Evolutionary conservation across 2,113 vertebrate species (phyloP).

Genomic region (Athene noctua): DNA sequence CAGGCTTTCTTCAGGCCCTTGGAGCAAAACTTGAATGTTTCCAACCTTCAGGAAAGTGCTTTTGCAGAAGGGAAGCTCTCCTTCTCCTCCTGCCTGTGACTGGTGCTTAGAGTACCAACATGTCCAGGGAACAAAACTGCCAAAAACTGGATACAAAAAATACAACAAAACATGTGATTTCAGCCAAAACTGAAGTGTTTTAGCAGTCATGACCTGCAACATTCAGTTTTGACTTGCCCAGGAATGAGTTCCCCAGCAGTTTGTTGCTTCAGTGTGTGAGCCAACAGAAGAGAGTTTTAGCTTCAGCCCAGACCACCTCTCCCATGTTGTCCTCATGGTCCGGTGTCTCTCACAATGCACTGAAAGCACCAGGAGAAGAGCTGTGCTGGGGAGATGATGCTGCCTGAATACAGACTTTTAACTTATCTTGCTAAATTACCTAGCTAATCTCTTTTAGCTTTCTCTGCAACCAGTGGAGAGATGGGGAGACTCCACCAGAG

Average conservation of each 20-base stretch:
- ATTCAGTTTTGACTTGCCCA: not conserved
- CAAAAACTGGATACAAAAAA: not conserved
- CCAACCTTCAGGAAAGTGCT: not conserved
- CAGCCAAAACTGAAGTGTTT: not conserved
- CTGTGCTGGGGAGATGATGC: not conserved
- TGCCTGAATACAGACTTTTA: not conserved
- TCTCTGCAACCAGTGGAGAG: not conserved
- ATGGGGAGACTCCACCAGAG: not conserved
- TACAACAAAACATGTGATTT: not conserved
- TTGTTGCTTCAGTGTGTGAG: not conserved
- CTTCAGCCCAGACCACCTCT: not conserved
- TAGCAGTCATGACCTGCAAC: not conserved
- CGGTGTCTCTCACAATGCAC: not conserved
- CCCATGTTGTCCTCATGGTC: fast-evolving
- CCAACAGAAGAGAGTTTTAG: not conserved
- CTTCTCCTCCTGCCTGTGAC: not conserved
- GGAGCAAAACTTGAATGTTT: not conserved
- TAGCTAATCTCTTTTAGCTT: not conserved
- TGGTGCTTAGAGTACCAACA: fast-evolving
- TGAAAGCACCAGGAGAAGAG: not conserved
- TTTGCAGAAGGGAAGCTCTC: not conserved
- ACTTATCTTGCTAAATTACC: not conserved
- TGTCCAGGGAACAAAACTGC: not conserved
- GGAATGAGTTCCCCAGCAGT: not conserved
- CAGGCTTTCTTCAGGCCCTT: not conserved